Percentiles rank a stretch among this genome's conserved stretches.
phyloP scores from a whole-genome alignment of 2,797 vertebrate genomes.

The Macrochelys suwanniensis region DNA sequence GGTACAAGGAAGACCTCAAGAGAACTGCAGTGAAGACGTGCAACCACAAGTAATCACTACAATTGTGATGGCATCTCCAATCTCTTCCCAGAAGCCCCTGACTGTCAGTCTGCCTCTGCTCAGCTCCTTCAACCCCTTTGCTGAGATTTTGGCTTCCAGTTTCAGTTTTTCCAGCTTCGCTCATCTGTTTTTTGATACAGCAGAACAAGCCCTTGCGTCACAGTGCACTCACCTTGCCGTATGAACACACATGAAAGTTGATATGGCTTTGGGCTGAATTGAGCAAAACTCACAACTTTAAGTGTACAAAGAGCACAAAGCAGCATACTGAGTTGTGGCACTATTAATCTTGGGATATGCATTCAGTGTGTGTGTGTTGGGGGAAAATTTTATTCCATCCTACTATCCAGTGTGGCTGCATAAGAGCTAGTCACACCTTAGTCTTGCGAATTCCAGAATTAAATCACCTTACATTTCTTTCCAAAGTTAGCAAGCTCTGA shows the following conservation, averaged over 20 bases:
- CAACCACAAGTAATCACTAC: background rate
- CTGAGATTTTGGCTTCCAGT: background rate
- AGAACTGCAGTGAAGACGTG: background rate
- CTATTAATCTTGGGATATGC: background rate
- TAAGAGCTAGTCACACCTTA: background rate
- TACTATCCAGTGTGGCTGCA: background rate
- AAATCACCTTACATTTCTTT: slow-evolving; percentile 29
- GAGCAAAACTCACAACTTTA: background rate
- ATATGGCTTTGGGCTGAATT: background rate
- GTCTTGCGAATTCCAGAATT: background rate
- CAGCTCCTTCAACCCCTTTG: background rate
- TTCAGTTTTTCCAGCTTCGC: background rate
- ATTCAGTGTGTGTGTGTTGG: background rate
- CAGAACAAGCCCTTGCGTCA: background rate
- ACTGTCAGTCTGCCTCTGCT: background rate
- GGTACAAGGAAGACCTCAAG: background rate
- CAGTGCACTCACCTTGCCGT: background rate
- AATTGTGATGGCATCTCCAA: background rate
- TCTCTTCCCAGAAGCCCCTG: background rate
- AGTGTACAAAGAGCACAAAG: background rate
- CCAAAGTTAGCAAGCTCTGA: background rate
- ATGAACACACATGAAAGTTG: background rate
- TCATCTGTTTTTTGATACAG: background rate
- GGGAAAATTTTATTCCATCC: rapidly evolving
- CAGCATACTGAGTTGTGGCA: background rate